Base-by-base conservation (phyloP, 2,113 vertebrate species). In the Ophthalmolycus amberensis region DNA sequence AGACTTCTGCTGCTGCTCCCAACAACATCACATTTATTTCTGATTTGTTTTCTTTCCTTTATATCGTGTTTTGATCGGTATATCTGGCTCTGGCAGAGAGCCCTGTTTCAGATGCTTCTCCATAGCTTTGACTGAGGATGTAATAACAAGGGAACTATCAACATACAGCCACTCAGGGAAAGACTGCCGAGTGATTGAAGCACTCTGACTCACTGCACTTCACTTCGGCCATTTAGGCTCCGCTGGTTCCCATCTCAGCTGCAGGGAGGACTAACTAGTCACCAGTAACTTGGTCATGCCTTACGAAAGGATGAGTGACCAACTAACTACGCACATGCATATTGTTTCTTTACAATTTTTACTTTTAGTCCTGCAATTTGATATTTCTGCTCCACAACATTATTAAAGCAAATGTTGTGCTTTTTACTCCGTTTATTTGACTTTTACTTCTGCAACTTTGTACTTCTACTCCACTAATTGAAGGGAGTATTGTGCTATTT, bases 141-240 rank as follows among this genome's bases (percentile, higher is more conserved):
- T 87, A 80, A 90, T 87, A 86, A 90, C 75, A 89, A 91, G 80
- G 64, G 63, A 84, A 85, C 94, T 92, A 75, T 82, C 87, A 92
- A 94, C 94, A 95, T 94, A 73, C 89, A 88, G 90, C 89, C 93
- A 94, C 90, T 93, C 84, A 86, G 92, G 68, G 86, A 90, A 89
- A 94, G 88, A 90, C 89, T 91, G 94, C 93, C 91, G 90, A 84
- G 78, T 94, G 93, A 92, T 84, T 96, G 91, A 92, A 95, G 93
- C 92, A 93, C 91, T 94, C 94, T 83, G 95, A 94, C 94, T 96
- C 96, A 94, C 90, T 88, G 89, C 95, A 93, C 88, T 94, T 95
- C 94, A 93, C 94, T 90, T 87, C 10, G 48, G 82, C 83, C 91
- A 90, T 95, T 94, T 91, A 93, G 90, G 92, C 91, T 92, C 80